These are phyloP conservation scores for Lypha dubia DNA, from an alignment of 2,888 invertebrate species.

Conservation along the genomic window DNA sequence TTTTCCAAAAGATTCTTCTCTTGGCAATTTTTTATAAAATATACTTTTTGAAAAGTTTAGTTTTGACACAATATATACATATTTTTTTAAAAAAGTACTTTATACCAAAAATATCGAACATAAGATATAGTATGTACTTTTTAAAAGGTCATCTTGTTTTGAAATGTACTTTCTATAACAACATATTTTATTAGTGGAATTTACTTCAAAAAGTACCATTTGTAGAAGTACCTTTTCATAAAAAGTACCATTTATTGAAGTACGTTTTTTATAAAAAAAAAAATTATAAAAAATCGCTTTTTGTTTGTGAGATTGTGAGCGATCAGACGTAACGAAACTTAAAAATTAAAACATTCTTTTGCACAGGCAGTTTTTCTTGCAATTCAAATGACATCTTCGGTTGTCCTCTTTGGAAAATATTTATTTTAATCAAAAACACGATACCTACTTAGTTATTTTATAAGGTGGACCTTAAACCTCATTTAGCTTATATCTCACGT, in stretches of 20 bases:
- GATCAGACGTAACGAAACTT: background rate
- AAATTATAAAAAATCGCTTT: too few species aligned
- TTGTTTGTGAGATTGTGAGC: background rate
- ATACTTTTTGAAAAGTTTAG: background rate
- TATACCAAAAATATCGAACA: too few species aligned
- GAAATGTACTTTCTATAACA: too few species aligned
- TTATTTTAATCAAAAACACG: conserved; percentile 28
- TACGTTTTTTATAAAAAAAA: background rate
- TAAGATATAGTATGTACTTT: too few species aligned
- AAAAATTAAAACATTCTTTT: background rate
- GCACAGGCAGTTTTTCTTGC: background rate
- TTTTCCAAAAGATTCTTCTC: too few species aligned
- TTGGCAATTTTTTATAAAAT: background rate
- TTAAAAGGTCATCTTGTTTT: too few species aligned
- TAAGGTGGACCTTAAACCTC: conserved; percentile 53
- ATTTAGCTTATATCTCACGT: conserved; percentile 29
- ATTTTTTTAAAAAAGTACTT: background rate
- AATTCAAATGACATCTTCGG: background rate
- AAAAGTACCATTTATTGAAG: background rate
- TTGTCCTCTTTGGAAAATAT: conserved; percentile 16
- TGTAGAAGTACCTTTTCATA: background rate
- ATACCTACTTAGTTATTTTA: conserved; percentile 12
- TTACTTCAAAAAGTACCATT: too few species aligned
- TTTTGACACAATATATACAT: too few species aligned
- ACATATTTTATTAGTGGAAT: too few species aligned